Percentiles rank a stretch among this genome's conserved stretches.
phyloP scores from a whole-genome alignment of 2,797 vertebrate genomes.

The Oryzias sinensis region DNA sequence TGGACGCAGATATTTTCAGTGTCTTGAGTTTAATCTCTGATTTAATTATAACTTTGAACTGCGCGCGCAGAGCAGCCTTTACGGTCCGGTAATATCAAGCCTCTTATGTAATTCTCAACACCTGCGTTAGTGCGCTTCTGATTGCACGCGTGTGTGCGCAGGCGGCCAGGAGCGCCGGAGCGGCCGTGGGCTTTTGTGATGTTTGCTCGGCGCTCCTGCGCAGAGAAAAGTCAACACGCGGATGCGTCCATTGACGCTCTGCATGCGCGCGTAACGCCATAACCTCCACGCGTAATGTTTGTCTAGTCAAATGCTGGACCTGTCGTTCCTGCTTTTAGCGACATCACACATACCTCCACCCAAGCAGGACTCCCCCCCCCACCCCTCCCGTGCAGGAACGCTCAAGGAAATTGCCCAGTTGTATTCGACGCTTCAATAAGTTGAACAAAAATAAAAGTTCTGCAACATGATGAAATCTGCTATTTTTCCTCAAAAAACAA shows the following conservation, averaged over 20 bases:
- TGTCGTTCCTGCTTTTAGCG: constrained; percentile 42
- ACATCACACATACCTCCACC: constrained; percentile 30
- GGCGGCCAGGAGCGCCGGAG: constrained; percentile 3
- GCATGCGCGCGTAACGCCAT: constrained; percentile 55
- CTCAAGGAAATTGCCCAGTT: neutral
- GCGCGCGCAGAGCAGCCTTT: constrained; percentile 4
- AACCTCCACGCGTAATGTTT: constrained; percentile 68
- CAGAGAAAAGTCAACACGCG: constrained; percentile 75
- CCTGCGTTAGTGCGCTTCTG: constrained; percentile 33
- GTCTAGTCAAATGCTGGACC: constrained; percentile 66
- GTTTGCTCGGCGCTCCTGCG: constrained; percentile 70
- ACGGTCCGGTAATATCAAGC: constrained; percentile 42
- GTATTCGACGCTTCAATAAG: neutral
- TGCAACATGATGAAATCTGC: neutral
- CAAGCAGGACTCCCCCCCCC: constrained; percentile 1
- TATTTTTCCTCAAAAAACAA: neutral
- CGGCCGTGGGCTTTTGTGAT: constrained; percentile 31
- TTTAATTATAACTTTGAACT: constrained; percentile 45
- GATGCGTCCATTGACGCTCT: constrained; percentile 64
- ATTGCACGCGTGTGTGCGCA: constrained; percentile 39
- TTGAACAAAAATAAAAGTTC: constrained; percentile 18
- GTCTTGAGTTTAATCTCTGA: constrained; percentile 44
- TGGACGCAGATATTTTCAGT: constrained; percentile 37
- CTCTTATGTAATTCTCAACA: constrained; percentile 48
- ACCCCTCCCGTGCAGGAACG: neutral